Percentiles rank a stretch among this genome's conserved stretches.
phyloP scores from a whole-genome alignment of 2,797 vertebrate species.

The Acridotheres tristis region DNA sequence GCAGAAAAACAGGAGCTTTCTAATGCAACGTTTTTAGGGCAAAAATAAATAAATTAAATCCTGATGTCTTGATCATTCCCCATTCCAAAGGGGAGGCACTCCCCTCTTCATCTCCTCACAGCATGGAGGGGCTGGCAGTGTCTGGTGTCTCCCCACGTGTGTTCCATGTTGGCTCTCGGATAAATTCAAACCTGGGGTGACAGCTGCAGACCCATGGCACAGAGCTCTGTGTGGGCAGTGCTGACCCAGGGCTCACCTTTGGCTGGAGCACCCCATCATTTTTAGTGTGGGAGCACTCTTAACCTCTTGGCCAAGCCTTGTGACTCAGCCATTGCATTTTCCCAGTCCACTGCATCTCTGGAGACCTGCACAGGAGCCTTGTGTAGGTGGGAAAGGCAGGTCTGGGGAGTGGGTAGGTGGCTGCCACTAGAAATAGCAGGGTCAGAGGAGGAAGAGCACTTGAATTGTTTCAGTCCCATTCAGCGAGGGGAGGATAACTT shows the following conservation, averaged over 20 bases:
- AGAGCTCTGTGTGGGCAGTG: fast-evolving
- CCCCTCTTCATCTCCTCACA: background rate
- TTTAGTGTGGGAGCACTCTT: background rate
- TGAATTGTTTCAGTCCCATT: background rate
- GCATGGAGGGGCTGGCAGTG: background rate
- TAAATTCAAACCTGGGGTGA: background rate
- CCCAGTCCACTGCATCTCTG: background rate
- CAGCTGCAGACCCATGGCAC: fast-evolving
- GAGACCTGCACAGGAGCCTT: background rate
- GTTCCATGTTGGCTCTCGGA: fast-evolving
- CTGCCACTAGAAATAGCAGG: background rate
- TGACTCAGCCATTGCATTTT: background rate
- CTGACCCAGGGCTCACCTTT: fast-evolving
- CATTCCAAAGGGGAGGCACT: background rate
- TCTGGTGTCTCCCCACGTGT: background rate
- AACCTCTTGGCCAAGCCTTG: background rate
- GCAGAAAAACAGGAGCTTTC: background rate
- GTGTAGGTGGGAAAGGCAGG: background rate
- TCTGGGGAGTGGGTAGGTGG: background rate
- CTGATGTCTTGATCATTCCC: background rate
- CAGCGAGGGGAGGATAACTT: background rate
- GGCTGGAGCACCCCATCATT: background rate
- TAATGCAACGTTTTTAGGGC: background rate
- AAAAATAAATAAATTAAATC: background rate
- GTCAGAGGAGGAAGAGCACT: background rate